Evolutionary conservation across 2,113 vertebrate species (phyloP), one percentile per base, ranked within the genome.

Genomic region (Colaptes auratus): DNA sequence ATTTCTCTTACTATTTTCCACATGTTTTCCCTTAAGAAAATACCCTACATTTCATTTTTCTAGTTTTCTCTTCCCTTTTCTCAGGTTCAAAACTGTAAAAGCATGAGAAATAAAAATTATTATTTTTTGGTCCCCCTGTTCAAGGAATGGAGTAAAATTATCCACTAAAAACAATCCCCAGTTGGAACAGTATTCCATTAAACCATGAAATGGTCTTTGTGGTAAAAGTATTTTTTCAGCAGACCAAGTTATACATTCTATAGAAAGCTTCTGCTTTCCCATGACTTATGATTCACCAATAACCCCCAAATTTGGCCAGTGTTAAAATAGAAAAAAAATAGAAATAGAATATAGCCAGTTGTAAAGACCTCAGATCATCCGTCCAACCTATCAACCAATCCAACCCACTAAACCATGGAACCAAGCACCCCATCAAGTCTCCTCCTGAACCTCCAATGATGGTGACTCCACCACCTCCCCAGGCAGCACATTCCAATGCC

Each of bases 181-280:
- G 9, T 6, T 55, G 14, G 18, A 18, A 33, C 0, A 44, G 0
- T 20, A 85, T 82, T 82, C 60, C 7, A 39, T 58, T 12, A 61
- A 77, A 75, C 15, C 1, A 27, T 55, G 25, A 28, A 28, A 28
- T 0, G 0, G 0, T 44, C 6, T 63, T 74, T 65, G 9, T 27
- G 58, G 58, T 55, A 44, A 19, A 89, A 80, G 28, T 36, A 28
- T 33, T 64, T 86, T 86, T 66, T 80, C 6, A 30, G 10, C 24
- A 3, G 12, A 59, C 28, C 7, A 69, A 75, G 39, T 61, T 81
- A 59, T 10, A 66, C 8, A 52, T 65, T 82, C n/a, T 79, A 9
- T 50, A 70, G 94, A 65, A 9, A 63, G 18, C 6, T 72, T 73
- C 30, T 83, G 8, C 16, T 82, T 87, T 58, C 16, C 14, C 4